A percentile compares a stretch with the other conserved stretches of the same genome.
phyloP scores from a whole-genome alignment of 2,113 vertebrate genomes.

The Anoura caudifer region DNA sequence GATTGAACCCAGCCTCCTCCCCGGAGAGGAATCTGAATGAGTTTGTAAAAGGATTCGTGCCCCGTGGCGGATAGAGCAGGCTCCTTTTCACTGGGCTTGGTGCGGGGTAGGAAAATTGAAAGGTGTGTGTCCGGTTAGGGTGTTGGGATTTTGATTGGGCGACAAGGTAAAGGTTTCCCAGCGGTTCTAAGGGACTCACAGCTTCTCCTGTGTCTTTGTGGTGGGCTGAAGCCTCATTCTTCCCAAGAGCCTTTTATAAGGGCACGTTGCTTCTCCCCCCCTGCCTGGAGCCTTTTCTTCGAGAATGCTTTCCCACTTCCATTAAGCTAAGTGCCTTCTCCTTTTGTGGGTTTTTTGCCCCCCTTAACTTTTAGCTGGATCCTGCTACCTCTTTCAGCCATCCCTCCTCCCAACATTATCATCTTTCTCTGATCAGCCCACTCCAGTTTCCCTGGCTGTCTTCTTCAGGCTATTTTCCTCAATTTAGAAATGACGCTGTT shows the following conservation, averaged over 20 bases:
- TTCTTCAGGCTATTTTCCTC: constrained; percentile 38
- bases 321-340: constrained; percentile 68
- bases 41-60: not conserved
- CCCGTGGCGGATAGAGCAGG: not conserved
- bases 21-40: not conserved
- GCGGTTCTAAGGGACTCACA: not conserved
- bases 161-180: not conserved
- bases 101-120: not conserved
- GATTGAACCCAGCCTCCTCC: not conserved
- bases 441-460: constrained; percentile 32
- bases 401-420: constrained; percentile 38
- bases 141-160: not conserved
- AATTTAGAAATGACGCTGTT: constrained; percentile 32
- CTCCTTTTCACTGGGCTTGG: not conserved
- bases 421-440: constrained; percentile 52
- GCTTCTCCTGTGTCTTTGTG: constrained; percentile 7
- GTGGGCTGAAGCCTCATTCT: not conserved
- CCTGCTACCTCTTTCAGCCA: not conserved
- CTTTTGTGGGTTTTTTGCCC: not conserved
- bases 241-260: not conserved
- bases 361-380: constrained; percentile 44
- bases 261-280: not conserved
- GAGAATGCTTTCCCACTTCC: constrained; percentile 51
- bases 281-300: constrained; percentile 38
- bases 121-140: not conserved